Evolutionary conservation across 2,888 invertebrate genomes (phyloP).

Genomic region (Portevinia maculata): DNA sequence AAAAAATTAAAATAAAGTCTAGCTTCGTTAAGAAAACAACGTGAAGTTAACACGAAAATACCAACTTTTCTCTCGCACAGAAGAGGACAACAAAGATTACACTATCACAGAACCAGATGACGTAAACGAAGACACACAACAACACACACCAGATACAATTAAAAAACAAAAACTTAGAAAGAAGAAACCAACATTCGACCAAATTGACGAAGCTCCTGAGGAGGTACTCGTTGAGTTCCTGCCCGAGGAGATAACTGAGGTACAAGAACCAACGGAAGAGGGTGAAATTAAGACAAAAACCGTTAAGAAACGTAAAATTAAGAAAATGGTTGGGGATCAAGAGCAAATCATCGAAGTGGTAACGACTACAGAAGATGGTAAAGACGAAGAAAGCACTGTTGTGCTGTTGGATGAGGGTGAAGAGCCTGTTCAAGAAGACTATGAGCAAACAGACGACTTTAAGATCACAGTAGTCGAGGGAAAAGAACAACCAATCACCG

Average conservation of each 20-base stretch:
- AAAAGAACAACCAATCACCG: constrained; percentile 74
- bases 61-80: constrained; percentile 79
- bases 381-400: constrained; percentile 78
- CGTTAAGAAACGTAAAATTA: constrained; percentile 78
- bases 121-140: constrained; percentile 80
- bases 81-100: constrained; percentile 81
- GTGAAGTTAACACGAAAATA: constrained; percentile 68
- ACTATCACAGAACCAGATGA: constrained; percentile 83
- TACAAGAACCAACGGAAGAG: constrained; percentile 74
- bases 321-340: constrained; percentile 77
- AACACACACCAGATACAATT: constrained; percentile 79
- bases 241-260: constrained; percentile 77
- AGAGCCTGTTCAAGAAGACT: constrained; percentile 72
- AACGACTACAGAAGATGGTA: constrained; percentile 77
- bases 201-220: constrained; percentile 79
- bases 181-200: constrained; percentile 77
- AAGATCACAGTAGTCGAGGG: constrained; percentile 75
- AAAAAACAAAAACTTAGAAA: constrained; percentile 78
- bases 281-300: constrained; percentile 76
- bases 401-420: constrained; percentile 76
- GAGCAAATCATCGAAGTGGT: constrained; percentile 78
- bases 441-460: constrained; percentile 60
- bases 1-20: constrained; percentile 29
- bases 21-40: constrained; percentile 47
- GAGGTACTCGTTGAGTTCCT: constrained; percentile 77